Base-by-base conservation (phyloP, 2,113 vertebrate genomes). In the Lophochroa leadbeateri region DNA sequence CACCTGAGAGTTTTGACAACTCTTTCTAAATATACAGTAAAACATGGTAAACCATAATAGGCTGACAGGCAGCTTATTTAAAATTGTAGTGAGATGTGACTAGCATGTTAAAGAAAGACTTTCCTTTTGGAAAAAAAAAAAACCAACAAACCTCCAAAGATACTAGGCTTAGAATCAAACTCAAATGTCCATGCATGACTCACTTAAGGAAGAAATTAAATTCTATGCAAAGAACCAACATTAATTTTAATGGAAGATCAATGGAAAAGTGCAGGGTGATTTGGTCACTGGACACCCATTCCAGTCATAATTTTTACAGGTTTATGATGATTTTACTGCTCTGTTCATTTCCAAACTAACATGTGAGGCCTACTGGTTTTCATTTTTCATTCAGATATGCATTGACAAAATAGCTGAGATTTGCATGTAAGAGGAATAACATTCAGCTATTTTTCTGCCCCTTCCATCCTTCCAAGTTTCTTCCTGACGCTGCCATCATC, bases 1-100 rank as follows among this genome's bases (percentile, higher is more conserved):
- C 31, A 92, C 37, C 89, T 71, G 63, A 92, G 82, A 93, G 39
- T 96, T 97, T 81, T 94, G 71, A 91, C 84, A 96, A 88, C 58
- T 80, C 49, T 82, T 78, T 94, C 50, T 79, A 53, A 91, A 89
- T 83, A 82, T 52, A 57, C 19, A 69, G 55, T 20, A 92, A 96
- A 95, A 69, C 24, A 82, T 77, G 68, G 23, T 93, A 85, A 90
- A 75, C 28, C 69, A 33, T 88, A 82, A 86, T 68, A 68, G 28
- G 25, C 33, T 80, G 90, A 94, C 41, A 90, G 25, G 46, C 24
- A 89, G 57, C 53, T 92, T 94, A 77, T 90, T 94, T 75, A 92
- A 95, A 88, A 91, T 79, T 3, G 0, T 47, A 33, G 17, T 35
- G 43, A 47, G 88, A 82, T 47, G 58, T 94, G 94, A 94, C 75